phyloP scores from a whole-genome alignment of 2,797 vertebrate genomes.

The Centroberyx gerrardi region DNA sequence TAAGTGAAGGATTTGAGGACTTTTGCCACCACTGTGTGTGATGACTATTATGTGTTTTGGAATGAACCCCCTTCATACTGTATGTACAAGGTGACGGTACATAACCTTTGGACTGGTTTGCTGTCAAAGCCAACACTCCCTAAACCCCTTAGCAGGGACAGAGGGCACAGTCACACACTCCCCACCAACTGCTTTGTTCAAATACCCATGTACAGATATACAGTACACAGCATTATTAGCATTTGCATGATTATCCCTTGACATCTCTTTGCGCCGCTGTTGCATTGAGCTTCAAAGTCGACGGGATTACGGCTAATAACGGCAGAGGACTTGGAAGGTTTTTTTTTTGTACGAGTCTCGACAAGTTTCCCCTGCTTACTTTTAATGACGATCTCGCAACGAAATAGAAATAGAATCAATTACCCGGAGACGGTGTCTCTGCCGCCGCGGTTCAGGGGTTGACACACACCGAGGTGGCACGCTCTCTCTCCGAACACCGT shows the following conservation, averaged over 20 bases:
- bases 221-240: too few relatives aligned
- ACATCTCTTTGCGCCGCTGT: background rate
- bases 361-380: constrained; percentile 18
- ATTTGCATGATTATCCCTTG: background rate
- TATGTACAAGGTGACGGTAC: too few relatives aligned
- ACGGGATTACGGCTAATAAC: background rate
- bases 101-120: too few relatives aligned
- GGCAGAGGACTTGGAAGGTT: background rate
- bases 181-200: too few relatives aligned
- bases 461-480: background rate
- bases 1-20: too few relatives aligned
- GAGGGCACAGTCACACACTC: too few relatives aligned
- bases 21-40: too few relatives aligned
- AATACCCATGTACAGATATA: too few relatives aligned
- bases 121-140: too few relatives aligned
- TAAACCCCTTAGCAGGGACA: too few relatives aligned
- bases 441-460: background rate
- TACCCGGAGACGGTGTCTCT: background rate
- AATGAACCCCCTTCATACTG: too few relatives aligned
- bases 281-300: background rate
- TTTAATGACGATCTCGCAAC: constrained; percentile 17
- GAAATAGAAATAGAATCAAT: constrained; percentile 53
- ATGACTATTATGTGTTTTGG: too few relatives aligned
- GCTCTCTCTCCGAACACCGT: background rate
- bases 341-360: background rate